Evolutionary conservation across 2,797 vertebrate species (phyloP).

Genomic region (Enteromius trimaculatus): DNA sequence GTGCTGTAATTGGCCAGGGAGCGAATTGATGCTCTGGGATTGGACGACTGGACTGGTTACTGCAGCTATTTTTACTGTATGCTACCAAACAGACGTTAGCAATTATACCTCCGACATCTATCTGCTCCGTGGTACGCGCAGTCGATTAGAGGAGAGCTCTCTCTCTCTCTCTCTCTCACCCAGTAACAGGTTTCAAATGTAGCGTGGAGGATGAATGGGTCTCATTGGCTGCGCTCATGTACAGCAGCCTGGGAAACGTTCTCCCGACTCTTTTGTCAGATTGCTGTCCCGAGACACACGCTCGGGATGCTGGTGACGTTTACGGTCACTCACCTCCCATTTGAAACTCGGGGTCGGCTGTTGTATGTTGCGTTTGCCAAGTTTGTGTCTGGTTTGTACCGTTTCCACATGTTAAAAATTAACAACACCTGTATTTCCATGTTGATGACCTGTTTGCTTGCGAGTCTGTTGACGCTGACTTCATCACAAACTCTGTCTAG

Average conservation of each 20-base stretch:
- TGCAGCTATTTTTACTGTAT: constrained; percentile 74
- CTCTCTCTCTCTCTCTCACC: constrained; percentile 29
- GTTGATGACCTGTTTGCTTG: constrained; percentile 33
- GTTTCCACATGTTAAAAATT: constrained; percentile 58
- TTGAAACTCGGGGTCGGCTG: constrained; percentile 50
- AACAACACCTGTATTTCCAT: constrained; percentile 35
- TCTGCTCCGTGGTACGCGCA: constrained; percentile 30
- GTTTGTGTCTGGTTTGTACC: constrained; percentile 47
- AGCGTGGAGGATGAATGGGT: constrained; percentile 44
- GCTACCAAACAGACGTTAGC: constrained; percentile 69
- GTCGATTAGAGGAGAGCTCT: constrained; percentile 30
- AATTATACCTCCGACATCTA: constrained; percentile 60
- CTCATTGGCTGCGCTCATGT: constrained; percentile 32
- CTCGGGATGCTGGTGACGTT: constrained; percentile 33
- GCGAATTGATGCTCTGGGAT: constrained; percentile 82
- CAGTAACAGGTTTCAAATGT: constrained; percentile 52
- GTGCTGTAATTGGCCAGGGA: constrained; percentile 88
- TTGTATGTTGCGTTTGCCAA: constrained; percentile 51
- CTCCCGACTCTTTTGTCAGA: constrained; percentile 47
- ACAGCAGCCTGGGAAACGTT: constrained; percentile 46
- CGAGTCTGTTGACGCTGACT: constrained; percentile 29
- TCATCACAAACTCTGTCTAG: constrained; percentile 6
- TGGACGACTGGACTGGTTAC: constrained; percentile 78
- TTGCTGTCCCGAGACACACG: constrained; percentile 44
- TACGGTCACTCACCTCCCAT: constrained; percentile 64